Evolutionary conservation across 2,888 invertebrate species (phyloP), one percentile per base, ranked within the genome.

Genomic region (Vesta saturnalis): DNA sequence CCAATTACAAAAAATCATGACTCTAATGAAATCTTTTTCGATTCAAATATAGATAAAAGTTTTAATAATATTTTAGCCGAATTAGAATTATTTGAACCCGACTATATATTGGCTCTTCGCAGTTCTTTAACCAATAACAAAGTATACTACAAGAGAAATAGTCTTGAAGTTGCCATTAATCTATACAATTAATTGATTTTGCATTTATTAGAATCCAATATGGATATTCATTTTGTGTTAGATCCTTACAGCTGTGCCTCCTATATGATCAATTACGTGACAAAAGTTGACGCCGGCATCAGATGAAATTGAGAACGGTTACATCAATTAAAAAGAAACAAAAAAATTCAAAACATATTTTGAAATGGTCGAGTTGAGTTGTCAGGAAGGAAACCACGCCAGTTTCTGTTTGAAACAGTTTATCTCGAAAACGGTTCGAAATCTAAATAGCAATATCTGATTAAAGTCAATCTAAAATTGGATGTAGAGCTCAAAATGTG

Each of bases 61-160:
- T 58, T 58, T 39, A 18, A 58, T 14, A 6, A 58, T 35, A 22
- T 58, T 22, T 39, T 58, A 39, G 6, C 30, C 14, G 3, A n/a
- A n/a, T 23, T 58, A 14, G 6, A 39, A 1, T 35, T 58, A 35
- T 14, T 4, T 16, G 19, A 39, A 21, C 8, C 1, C 4, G 1
- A 10, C 5, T 58, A 58, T 58, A 12, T 14, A 15, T 8, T 15
- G 2, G 58, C 58, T 5, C 14, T 58, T 15, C 1, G 58, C 4
- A 22, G 22, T 5, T 35, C 35, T 10, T 14, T 58, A 10, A 58
- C 30, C 1, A 14, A 35, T 5, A 23, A 3, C 1, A 35, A 58
- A 39, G 16, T 58, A 14, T 58, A 35, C n/a, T 3, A 35, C 1
- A 58, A 58, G 35, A 8, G 58, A 39, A 12, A 58, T 22, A 8